Percentiles rank a stretch among this genome's conserved stretches.
These are phyloP conservation scores for Philereme transversata DNA, from an alignment of 2,888 invertebrate species.

Conservation along the genomic window DNA sequence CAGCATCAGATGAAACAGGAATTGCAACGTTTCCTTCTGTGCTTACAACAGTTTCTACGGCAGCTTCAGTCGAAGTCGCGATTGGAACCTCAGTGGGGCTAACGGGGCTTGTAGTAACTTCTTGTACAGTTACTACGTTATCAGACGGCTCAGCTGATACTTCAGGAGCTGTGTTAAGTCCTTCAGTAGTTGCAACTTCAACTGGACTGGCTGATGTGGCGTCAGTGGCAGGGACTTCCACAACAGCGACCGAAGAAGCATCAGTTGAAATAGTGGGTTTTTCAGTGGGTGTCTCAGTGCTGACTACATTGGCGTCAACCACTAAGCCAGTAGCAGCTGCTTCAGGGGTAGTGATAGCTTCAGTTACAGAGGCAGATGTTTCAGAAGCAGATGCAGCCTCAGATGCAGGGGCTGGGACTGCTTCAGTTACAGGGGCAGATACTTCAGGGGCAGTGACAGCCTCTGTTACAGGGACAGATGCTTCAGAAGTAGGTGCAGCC, in stretches of 20 bases:
- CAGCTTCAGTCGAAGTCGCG: slow-evolving; percentile 1
- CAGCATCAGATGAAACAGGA: neutral
- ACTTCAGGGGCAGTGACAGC: too few relatives aligned
- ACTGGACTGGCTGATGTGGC: slow-evolving; percentile 3
- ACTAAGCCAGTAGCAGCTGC: neutral
- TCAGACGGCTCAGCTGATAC: slow-evolving; percentile 8
- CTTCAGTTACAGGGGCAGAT: too few relatives aligned
- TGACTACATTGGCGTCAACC: neutral
- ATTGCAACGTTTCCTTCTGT: neutral
- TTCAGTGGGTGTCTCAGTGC: slow-evolving; percentile 4
- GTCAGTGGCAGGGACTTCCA: slow-evolving; percentile 9
- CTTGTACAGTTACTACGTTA: slow-evolving; percentile 10
- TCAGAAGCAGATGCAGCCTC: neutral
- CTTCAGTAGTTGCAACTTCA: slow-evolving; percentile 13
- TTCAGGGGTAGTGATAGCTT: neutral
- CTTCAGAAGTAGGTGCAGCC: too few relatives aligned
- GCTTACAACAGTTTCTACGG: neutral
- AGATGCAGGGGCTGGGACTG: neutral
- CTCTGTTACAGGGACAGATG: too few relatives aligned
- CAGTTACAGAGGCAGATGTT: too few relatives aligned
- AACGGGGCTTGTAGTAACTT: neutral
- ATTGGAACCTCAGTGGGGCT: slow-evolving; percentile 1
- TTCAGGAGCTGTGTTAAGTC: slow-evolving; percentile 10
- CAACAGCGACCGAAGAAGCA: slow-evolving; percentile 1
- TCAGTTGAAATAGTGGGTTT: slow-evolving; percentile 7